phyloP scores from a whole-genome alignment of 2,888 invertebrate genomes.

The Drosophila demipolita region DNA sequence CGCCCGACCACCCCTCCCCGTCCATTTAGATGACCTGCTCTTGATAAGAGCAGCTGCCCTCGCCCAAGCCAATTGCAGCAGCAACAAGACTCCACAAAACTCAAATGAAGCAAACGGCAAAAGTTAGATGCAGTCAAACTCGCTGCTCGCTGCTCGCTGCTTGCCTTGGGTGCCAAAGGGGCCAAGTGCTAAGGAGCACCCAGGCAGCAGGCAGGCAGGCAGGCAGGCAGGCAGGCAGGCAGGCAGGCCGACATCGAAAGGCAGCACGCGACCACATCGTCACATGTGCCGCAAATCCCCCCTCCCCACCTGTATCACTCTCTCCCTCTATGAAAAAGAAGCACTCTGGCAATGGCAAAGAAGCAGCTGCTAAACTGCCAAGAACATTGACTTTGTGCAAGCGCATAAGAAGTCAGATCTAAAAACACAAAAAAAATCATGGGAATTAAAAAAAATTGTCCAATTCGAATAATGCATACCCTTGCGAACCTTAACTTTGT shows the following conservation, averaged over 20 bases:
- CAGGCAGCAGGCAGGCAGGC: slow-evolving; percentile 3
- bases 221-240: slow-evolving; percentile 30
- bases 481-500: background rate
- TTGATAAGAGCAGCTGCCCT: slow-evolving; percentile 60
- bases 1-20: slow-evolving; percentile 17
- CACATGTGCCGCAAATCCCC: slow-evolving; percentile 73
- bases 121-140: slow-evolving; percentile 45
- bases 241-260: slow-evolving; percentile 12
- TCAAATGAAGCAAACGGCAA: slow-evolving; percentile 63
- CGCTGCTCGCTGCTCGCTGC: slow-evolving; percentile 7
- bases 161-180: slow-evolving; percentile 32
- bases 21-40: slow-evolving; percentile 67
- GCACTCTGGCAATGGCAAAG: slow-evolving; percentile 45
- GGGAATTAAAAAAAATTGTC: background rate
- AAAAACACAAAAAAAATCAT: slow-evolving; percentile 30
- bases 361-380: slow-evolving; percentile 78
- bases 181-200: slow-evolving; percentile 18
- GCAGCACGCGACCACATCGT: slow-evolving; percentile 79
- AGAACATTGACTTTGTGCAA: slow-evolving; percentile 79
- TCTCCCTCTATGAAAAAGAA: slow-evolving; percentile 2
- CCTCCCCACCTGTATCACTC: background rate
- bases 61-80: slow-evolving; percentile 47
- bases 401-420: slow-evolving; percentile 56
- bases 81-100: slow-evolving; percentile 18
- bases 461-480: slow-evolving; percentile 2